Evolutionary conservation across 2,888 invertebrate genomes (phyloP), one percentile per base, ranked within the genome.

Genomic region (Seira musarum): DNA sequence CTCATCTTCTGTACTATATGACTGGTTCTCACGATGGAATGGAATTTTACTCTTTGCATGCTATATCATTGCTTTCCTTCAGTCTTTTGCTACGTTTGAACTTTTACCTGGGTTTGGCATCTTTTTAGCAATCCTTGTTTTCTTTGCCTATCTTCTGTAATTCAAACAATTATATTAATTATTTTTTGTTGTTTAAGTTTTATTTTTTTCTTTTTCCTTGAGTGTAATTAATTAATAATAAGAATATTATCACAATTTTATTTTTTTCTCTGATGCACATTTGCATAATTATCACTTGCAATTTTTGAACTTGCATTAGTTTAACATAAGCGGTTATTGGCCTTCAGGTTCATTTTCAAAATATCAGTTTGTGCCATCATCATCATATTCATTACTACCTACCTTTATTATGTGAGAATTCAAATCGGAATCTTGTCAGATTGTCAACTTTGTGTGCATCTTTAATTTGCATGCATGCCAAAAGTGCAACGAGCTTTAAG

Each of bases 61-160:
- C 90, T 93, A 93, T 90, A 93, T 93, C 88, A 88, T 93, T 90
- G 92, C 93, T 91, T 91, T 92, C 89, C 91, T 92, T 86, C 92
- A 92, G 88, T 92, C 93, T 89, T 90, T 94, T 89, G 92, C 93
- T 88, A 92, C 93, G 87, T 89, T 93, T 90, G 94, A 94, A 90
- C 91, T 93, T 90, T 91, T 94, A 90, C 93, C 93, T 88, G 90
- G 93, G 89, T 91, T 94, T 89, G 93, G 93, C 89, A 91, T 94
- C 88, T 89, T 94, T 89, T 91, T 94, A 89, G 94, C 94, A 88
- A 85, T 85, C 60, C 79, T 86, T 25, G 85, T 86, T 22, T 85
- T 86, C 69, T 82, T 86, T 72, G 85, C 85, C 40, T 78, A 84
- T 81, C 80, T 84, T 83, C 74, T 85, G 63, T 81, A 68, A 80